These are phyloP conservation scores for Phytoseiulus persimilis DNA, from an alignment of 2,888 invertebrate species.

Conservation along the genomic window DNA sequence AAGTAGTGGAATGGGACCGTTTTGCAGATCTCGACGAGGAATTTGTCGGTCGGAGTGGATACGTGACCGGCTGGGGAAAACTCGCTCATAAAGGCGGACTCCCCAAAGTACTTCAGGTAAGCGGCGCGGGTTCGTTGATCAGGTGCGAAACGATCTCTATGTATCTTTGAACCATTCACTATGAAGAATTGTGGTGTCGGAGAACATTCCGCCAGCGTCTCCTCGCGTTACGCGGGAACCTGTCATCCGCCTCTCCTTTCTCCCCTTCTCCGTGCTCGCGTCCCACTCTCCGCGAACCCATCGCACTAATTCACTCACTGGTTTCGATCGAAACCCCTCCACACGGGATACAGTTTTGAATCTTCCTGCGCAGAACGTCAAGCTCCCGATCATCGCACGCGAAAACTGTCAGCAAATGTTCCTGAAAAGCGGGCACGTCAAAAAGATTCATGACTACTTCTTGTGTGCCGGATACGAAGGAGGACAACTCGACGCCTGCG, in stretches of 20 bases:
- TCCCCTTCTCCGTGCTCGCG: no score
- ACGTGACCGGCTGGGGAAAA: constrained; percentile 85
- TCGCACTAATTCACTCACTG: no score
- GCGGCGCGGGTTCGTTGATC: neutral
- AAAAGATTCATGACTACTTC: constrained; percentile 75
- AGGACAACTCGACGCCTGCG: constrained; percentile 83
- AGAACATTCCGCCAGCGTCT: no score
- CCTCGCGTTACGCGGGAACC: no score
- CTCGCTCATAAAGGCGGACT: constrained; percentile 72
- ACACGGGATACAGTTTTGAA: no score
- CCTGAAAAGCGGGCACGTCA: constrained; percentile 75
- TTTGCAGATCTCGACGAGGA: constrained; percentile 55
- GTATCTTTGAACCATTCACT: no score
- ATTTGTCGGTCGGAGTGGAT: constrained; percentile 75
- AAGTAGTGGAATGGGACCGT: no score
- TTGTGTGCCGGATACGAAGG: constrained; percentile 85
- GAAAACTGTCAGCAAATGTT: constrained; percentile 88
- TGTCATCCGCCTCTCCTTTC: no score
- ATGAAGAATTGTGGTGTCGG: no score
- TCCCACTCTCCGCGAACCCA: no score
- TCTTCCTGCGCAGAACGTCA: constrained; percentile 68
- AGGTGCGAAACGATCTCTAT: no score
- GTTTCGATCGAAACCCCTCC: no score
- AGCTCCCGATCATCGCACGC: constrained; percentile 83
- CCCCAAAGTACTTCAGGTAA: constrained; percentile 44